Evolutionary conservation across 2,888 invertebrate species (phyloP), one percentile per base, ranked within the genome.

Genomic region (Trachelus tabidus): DNA sequence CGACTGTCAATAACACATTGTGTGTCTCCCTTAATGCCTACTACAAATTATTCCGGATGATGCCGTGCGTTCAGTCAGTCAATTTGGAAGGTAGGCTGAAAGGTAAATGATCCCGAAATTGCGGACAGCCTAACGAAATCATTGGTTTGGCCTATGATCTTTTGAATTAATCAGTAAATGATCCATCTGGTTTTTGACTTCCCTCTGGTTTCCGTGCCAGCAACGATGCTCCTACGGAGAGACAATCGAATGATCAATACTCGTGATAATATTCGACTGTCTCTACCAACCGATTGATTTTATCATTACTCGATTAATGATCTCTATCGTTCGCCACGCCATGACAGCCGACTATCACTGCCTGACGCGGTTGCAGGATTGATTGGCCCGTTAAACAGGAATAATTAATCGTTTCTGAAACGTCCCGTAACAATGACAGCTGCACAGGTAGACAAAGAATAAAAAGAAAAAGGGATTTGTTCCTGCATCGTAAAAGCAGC

Each of bases 401-500:
- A 56, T 56, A 56, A 56, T 56, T 56, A 56, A 56, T 56, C 56
- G 56, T 56, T 56, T 23, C 56, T 56, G 2, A 56, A 56, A 56
- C 23, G 56, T 0, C 9, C 56, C 0, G 23, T 56, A 23, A 2
- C 23, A 56, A 56, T 9, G 56, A 56, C 1, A 23, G 23, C 15
- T 56, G 23, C 56, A 23, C 56, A 23, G 23, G 9, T 15, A 23
- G 56, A 56, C 2, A 23, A 56, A 9, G 23, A 9, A 0, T 23
- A 1, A 2, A 56, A 23, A n/a, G n/a, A 23, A 40, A 15, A 40
- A 40, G 12, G 12, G 4, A 0, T 0, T 40, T 12, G 12, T 23
- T 6, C 1, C 40, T 23, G 0, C 0, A 1, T 40, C 1, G 1
- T 0, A 15, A 23, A 40, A 6, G 15, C 40, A 0, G 1, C 23